Conservation (phyloP, 2,888 invertebrate genomes). For the Acanthosoma haemorrhoidale region DNA sequence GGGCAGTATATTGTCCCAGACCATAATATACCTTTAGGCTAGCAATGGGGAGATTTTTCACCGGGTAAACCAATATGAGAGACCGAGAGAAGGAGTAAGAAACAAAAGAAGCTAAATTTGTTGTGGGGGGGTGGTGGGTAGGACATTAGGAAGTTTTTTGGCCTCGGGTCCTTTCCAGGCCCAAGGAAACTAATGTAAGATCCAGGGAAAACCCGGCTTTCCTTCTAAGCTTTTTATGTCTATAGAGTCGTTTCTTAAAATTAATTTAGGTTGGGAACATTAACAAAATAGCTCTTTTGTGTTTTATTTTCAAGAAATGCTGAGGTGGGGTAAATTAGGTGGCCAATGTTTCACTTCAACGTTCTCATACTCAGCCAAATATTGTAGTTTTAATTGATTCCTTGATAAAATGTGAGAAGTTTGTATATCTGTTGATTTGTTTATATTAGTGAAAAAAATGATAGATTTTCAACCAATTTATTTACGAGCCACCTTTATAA, state of each 20-base stretch:
- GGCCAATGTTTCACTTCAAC: no score
- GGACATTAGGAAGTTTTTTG: conserved; percentile 23
- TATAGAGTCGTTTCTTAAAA: background rate
- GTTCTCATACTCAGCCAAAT: no score
- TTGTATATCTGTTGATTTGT: no score
- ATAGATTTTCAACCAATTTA: no score
- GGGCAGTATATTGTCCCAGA: background rate
- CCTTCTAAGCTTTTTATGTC: background rate
- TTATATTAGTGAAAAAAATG: no score
- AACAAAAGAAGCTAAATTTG: conserved; percentile 24
- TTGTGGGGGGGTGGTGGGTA: background rate
- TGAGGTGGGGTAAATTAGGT: no score
- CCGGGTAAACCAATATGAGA: conserved; percentile 21
- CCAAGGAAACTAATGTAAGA: conserved; percentile 21
- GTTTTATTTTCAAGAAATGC: no score
- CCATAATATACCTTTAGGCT: background rate
- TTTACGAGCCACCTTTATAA: no score
- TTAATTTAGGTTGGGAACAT: background rate
- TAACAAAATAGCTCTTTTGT: no score
- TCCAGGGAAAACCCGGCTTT: background rate
- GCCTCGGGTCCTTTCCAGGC: conserved; percentile 8
- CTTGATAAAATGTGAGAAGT: no score
- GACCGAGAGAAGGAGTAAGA: background rate
- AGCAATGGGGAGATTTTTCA: background rate
- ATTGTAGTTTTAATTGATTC: no score